A percentile compares a stretch with the other conserved stretches of the same genome.
These are phyloP conservation scores for Aphodius sticticus DNA, from an alignment of 2,888 invertebrate genomes.

Conservation along the genomic window DNA sequence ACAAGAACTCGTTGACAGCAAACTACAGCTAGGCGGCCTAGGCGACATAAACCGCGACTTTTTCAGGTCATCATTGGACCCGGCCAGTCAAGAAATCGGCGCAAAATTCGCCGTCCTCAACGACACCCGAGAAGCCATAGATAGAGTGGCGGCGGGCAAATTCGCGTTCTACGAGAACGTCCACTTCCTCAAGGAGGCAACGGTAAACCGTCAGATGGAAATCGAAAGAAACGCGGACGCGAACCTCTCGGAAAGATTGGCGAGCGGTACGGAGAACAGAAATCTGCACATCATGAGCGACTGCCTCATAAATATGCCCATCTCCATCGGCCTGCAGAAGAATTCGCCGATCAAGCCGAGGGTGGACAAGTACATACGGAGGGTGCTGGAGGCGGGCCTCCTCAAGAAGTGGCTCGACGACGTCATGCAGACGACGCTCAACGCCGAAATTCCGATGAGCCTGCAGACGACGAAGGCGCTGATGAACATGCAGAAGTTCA, in stretches of 20 bases:
- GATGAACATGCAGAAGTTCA: slow-evolving; percentile 80
- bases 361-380: slow-evolving; percentile 72
- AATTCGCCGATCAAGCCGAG: slow-evolving; percentile 79
- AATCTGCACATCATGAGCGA: slow-evolving; percentile 83
- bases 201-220: slow-evolving; percentile 65
- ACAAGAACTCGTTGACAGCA: slow-evolving; percentile 71
- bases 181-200: slow-evolving; percentile 72
- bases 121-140: slow-evolving; percentile 70
- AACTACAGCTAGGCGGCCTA: slow-evolving; percentile 76
- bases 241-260: too few species aligned
- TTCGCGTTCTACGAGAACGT: slow-evolving; percentile 84
- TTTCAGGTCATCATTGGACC: slow-evolving; percentile 75
- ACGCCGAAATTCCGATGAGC: slow-evolving; percentile 60
- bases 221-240: slow-evolving; percentile 39
- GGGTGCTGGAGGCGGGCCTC: slow-evolving; percentile 78
- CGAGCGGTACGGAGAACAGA: slow-evolving; percentile 39
- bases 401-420: slow-evolving; percentile 83
- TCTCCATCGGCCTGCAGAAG: slow-evolving; percentile 82
- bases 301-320: slow-evolving; percentile 82
- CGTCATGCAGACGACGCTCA: slow-evolving; percentile 69
- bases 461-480: slow-evolving; percentile 72
- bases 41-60: slow-evolving; percentile 74
- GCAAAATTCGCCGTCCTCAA: slow-evolving; percentile 70
- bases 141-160: slow-evolving; percentile 72
- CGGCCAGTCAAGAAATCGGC: slow-evolving; percentile 71